Conservation (phyloP, 2,888 invertebrate species). For the Crematogaster levior region DNA sequence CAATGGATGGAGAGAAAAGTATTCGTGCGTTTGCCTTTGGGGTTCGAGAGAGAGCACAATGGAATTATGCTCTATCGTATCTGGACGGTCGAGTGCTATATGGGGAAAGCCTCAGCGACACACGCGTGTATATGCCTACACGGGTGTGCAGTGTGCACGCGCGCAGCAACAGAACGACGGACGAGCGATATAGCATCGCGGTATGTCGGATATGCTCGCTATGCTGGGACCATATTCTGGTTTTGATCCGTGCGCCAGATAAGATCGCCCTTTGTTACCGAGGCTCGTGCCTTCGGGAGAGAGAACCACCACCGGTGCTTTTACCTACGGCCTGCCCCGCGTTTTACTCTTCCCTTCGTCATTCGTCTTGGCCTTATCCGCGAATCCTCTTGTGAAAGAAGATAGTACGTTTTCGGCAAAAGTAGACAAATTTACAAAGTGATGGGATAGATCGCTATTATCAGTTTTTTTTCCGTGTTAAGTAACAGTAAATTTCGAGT, state of each 20-base stretch:
- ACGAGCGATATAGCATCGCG: conserved; percentile 65
- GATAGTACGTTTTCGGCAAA: neutral
- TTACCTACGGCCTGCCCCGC: conserved; percentile 54
- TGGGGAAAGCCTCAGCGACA: conserved; percentile 51
- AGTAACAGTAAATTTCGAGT: neutral
- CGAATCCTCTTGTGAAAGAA: conserved; percentile 14
- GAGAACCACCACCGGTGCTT: conserved; percentile 43
- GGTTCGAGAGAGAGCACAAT: conserved; percentile 79
- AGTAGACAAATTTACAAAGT: conserved; percentile 13
- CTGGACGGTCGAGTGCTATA: conserved; percentile 67
- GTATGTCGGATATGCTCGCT: conserved; percentile 84
- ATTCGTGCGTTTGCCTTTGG: conserved; percentile 67
- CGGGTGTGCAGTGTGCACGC: conserved; percentile 63
- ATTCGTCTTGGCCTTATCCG: conserved; percentile 56
- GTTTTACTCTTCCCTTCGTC: conserved; percentile 69
- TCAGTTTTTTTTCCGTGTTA: neutral
- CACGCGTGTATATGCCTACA: conserved; percentile 6
- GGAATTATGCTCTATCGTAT: conserved; percentile 81
- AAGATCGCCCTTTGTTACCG: conserved; percentile 84
- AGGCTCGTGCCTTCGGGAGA: conserved; percentile 82
- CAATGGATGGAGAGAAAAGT: conserved; percentile 53
- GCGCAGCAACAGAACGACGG: conserved; percentile 65
- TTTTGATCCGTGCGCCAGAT: conserved; percentile 85
- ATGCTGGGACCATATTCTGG: conserved; percentile 84
- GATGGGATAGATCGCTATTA: neutral